Percentiles rank a stretch among this genome's conserved stretches.
Conservation (phyloP, 2,888 invertebrate genomes). For the Torymus tubicola region DNA sequence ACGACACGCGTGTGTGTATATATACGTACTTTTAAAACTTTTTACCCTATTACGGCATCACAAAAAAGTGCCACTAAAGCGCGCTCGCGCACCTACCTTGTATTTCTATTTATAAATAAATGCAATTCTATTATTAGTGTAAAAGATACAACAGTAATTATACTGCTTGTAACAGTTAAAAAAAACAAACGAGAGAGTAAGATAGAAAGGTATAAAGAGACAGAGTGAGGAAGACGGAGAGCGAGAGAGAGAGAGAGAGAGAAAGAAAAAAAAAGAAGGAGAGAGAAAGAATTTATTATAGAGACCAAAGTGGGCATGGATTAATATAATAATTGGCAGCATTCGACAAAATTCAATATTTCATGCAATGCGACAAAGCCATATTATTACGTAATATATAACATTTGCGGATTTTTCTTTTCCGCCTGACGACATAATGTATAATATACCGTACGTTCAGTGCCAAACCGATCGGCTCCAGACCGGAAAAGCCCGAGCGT, state of each 20-base stretch:
- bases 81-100: not conserved
- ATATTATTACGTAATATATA: conserved; percentile 53
- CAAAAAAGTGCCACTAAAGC: conserved; percentile 3
- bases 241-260: no score
- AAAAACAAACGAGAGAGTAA: not conserved
- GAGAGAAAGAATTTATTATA: not conserved
- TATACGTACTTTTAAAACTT: not conserved
- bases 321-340: conserved; percentile 24
- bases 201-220: not conserved
- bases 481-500: conserved; percentile 11
- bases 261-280: not conserved
- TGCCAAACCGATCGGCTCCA: conserved; percentile 40
- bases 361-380: conserved; percentile 43
- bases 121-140: conserved; percentile 10
- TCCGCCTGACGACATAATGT: not conserved
- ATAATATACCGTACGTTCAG: conserved; percentile 46
- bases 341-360: conserved; percentile 35
- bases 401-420: conserved; percentile 44
- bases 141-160: not conserved
- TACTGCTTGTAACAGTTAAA: not conserved
- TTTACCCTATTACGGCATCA: conserved; percentile 5
- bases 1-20: conserved; percentile 14
- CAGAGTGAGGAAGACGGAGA: not conserved
- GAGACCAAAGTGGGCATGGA: not conserved
- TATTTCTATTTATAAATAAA: conserved; percentile 15